phyloP scores from a whole-genome alignment of 92 coral and sea anemone genomes.

The Umimayanthus kanabou region DNA sequence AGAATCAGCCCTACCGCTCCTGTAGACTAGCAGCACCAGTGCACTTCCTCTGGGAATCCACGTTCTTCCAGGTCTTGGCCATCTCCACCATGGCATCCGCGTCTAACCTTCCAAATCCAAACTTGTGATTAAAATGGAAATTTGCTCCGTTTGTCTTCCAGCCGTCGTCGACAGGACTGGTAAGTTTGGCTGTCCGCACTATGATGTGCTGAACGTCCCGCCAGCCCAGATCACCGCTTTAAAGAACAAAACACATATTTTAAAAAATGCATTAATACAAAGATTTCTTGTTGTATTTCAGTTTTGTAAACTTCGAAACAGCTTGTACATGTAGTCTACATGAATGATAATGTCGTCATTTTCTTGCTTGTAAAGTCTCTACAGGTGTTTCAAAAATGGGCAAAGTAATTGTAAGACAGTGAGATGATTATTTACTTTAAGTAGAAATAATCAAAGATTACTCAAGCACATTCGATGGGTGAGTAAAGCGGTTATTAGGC shows the following conservation, averaged over 20 bases:
- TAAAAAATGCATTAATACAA: too few species aligned
- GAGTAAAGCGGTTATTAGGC: too few species aligned
- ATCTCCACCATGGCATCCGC: conserved; percentile 91
- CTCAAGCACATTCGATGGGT: too few species aligned
- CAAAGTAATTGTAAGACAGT: too few species aligned
- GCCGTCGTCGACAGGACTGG: conserved; percentile 99
- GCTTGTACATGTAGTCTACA: too few species aligned
- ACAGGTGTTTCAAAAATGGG: too few species aligned
- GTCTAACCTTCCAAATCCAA: conserved; percentile 95
- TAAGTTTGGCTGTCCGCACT: conserved; percentile 87
- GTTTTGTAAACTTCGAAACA: too few species aligned
- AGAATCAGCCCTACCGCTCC: conserved; percentile 67
- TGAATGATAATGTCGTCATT: too few species aligned
- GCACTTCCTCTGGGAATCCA: conserved; percentile 72
- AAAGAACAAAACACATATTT: not conserved
- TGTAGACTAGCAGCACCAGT: conserved; percentile 84
- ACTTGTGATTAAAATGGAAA: conserved; percentile 93
- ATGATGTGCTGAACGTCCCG: conserved; percentile 94
- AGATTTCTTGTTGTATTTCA: too few species aligned
- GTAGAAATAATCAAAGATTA: too few species aligned
- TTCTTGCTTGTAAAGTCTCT: too few species aligned
- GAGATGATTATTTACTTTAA: too few species aligned
- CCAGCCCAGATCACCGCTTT: conserved; percentile 82
- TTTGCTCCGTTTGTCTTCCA: conserved; percentile 98
- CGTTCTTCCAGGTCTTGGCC: conserved; percentile 74